Evolutionary conservation across 2,797 vertebrate species (phyloP), one percentile per base, ranked within the genome.

Genomic region (Peromyscus aztecus): DNA sequence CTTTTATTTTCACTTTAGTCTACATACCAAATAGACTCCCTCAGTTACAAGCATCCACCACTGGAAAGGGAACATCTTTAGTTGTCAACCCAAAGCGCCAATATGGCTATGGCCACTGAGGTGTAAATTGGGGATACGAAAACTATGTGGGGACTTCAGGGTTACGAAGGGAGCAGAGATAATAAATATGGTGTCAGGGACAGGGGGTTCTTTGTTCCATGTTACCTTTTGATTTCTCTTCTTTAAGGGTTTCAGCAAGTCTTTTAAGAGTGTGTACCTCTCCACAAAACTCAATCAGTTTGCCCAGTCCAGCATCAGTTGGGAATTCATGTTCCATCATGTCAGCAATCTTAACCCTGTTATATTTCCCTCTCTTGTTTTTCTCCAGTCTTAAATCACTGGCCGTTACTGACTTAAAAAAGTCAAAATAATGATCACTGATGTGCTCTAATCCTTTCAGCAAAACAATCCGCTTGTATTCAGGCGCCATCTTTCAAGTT

Each of bases 171-270:
- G 17, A 12, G 2, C 14, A 80, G 29, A 85, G 63, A 37, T 4
- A 40, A 6, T 16, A 49, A 49, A 31, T 6, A 61, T 5, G 0
- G 14, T 46, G 1, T 1, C 10, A 69, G 37, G 46, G 49, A 69
- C 27, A 80, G 21, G 8, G 0, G 3, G 23, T 6, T 65, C 11
- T 27, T n/a, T 29, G 1, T 80, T 78, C 31, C 4, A 1, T 40
- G 14, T 94, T 94, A 92, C 92, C 80, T 82, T 94, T 77, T 55
- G 6, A 16, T 31, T 13, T 92, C 75, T 97, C 85, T 31, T 19
- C 34, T 55, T 2, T 31, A 52, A 97, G 80, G 23, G 0, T 6
- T 21, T 86, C 55, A 46, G 24, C 67, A 69, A 24, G 29, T 6
- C 13, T 29, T 81, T 43, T 3, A 37, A 89, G 57, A 37, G 3